Evolutionary conservation across 2,797 vertebrate genomes (phyloP).

Genomic region (Sebastes taczanowskii): DNA sequence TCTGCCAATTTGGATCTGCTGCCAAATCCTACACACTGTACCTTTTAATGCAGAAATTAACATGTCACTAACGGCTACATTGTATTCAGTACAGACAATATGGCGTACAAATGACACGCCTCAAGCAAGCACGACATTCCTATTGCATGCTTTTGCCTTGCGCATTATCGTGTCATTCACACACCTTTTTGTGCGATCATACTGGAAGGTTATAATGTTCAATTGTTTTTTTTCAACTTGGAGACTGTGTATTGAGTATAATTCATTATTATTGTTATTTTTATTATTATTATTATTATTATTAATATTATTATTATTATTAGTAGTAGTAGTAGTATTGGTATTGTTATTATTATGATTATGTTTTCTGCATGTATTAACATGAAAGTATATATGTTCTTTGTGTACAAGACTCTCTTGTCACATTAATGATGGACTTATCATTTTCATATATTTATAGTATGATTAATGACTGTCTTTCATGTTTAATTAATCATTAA

Average conservation of each 20-base stretch:
- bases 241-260: background rate
- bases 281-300: background rate
- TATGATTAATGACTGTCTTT: constrained; percentile 61
- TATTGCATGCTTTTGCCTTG: too few species aligned
- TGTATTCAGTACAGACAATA: background rate
- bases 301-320: accelerated
- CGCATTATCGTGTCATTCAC: too few species aligned
- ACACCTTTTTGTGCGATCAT: too few species aligned
- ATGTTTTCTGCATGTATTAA: background rate
- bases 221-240: background rate
- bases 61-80: too few species aligned
- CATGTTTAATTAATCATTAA: constrained; percentile 72
- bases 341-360: background rate
- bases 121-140: too few species aligned
- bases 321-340: background rate
- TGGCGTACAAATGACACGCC: too few species aligned
- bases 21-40: too few species aligned
- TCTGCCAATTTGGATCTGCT: too few species aligned
- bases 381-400: background rate
- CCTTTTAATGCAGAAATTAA: background rate
- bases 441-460: constrained; percentile 31
- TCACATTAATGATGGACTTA: constrained; percentile 36
- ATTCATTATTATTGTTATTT: background rate
- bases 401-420: constrained; percentile 16
- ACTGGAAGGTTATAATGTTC: background rate